Evolutionary conservation across 2,888 invertebrate genomes (phyloP), one percentile per base, ranked within the genome.

Genomic region (Cryptosula pallasiana): DNA sequence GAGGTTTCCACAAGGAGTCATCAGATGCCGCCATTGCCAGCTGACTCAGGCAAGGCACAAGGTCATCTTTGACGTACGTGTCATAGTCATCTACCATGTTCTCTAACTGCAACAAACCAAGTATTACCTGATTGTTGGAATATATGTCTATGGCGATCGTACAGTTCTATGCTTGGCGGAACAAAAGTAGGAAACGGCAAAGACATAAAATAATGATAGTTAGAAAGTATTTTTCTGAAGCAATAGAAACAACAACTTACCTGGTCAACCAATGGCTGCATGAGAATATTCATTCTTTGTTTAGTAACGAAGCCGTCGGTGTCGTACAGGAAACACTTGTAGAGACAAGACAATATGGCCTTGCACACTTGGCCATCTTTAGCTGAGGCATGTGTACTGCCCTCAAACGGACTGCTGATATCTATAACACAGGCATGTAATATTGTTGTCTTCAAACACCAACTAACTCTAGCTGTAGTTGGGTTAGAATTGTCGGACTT

Each of bases 191-290:
- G n/a, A n/a, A n/a, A n/a, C n/a, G n/a, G n/a, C n/a, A n/a, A n/a
- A n/a, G n/a, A n/a, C n/a, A n/a, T n/a, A n/a, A n/a, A n/a, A n/a
- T n/a, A n/a, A n/a, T n/a, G n/a, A n/a, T n/a, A n/a, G n/a, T n/a
- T n/a, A n/a, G n/a, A n/a, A n/a, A n/a, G n/a, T n/a, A n/a, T n/a
- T n/a, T n/a, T n/a, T n/a, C n/a, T n/a, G n/a, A n/a, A n/a, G n/a
- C n/a, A n/a, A n/a, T n/a, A n/a, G n/a, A n/a, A n/a, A n/a, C n/a
- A n/a, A n/a, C n/a, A n/a, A 73, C 74, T 73, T 75, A 88, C 87
- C 86, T 95, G 95, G 83, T 96, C 93, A 0, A 95, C 92, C 16
- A 97, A 86, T 0, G 95, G 93, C 75, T 91, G 91, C 89, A 93
- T 90, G 0, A 97, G 84, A 0, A 90, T 87, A 76, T 93, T 91